These are phyloP conservation scores for Leptoteleia sp. DNA, from an alignment of 1,140 invertebrate genomes.

Conservation along the genomic window DNA sequence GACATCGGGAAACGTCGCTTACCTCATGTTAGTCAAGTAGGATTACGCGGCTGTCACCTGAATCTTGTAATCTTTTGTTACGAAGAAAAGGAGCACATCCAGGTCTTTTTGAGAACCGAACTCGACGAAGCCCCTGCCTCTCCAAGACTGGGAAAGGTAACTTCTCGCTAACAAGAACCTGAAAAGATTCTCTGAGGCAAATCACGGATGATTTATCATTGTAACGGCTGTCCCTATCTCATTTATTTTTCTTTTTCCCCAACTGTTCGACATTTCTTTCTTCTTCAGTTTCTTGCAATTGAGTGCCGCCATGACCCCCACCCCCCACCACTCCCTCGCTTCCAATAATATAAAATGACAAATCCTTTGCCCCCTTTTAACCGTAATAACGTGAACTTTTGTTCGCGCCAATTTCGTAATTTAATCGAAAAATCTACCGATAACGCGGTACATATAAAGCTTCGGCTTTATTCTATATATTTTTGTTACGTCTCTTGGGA, in stretches of 20 bases:
- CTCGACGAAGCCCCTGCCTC: slow-evolving; percentile 35
- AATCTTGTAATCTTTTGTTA: slow-evolving; percentile 78
- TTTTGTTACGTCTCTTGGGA: too few species aligned
- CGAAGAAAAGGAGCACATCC: slow-evolving; percentile 72
- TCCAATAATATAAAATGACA: slow-evolving; percentile 70
- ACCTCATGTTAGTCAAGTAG: slow-evolving; percentile 78
- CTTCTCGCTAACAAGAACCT: slow-evolving; percentile 78
- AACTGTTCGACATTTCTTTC: slow-evolving; percentile 59
- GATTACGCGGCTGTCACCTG: slow-evolving; percentile 75
- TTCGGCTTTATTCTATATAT: too few species aligned
- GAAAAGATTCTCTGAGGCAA: slow-evolving; percentile 76
- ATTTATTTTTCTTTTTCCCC: slow-evolving; percentile 66
- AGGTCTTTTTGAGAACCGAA: slow-evolving; percentile 66
- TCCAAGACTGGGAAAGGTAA: slow-evolving; percentile 68
- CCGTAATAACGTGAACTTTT: slow-evolving; percentile 67
- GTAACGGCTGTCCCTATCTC: slow-evolving; percentile 66
- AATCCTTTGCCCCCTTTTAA: slow-evolving; percentile 75
- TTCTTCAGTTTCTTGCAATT: slow-evolving; percentile 40
- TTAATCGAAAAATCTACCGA: slow-evolving; percentile 41
- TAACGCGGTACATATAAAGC: slow-evolving; percentile 3
- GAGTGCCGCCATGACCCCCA: slow-evolving; percentile 20
- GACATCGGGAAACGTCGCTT: slow-evolving; percentile 69
- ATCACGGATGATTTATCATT: slow-evolving; percentile 80
- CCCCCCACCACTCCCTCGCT: slow-evolving; percentile 44
- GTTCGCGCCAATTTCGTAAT: slow-evolving; percentile 47